These are phyloP conservation scores for Tringa solitaria DNA, from an alignment of 2,113 vertebrate species.

Conservation along the genomic window DNA sequence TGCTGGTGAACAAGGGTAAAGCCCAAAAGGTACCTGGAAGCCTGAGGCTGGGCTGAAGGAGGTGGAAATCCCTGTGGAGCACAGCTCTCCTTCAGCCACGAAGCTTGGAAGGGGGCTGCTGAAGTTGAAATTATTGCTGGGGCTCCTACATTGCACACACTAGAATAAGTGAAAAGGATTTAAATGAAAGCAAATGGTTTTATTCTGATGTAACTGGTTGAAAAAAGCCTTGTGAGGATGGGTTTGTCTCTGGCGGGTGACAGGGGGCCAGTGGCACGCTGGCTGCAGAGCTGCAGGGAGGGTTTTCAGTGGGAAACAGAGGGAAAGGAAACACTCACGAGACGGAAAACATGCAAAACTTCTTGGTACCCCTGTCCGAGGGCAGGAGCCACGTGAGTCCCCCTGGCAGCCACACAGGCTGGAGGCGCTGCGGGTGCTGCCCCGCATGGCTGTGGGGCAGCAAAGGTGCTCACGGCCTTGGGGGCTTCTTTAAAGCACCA, in stretches of 20 bases:
- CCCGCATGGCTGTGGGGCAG: not conserved
- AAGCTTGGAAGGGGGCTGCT: fast-evolving
- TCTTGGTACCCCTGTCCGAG: not conserved
- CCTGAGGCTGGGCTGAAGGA: not conserved
- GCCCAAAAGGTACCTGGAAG: not conserved
- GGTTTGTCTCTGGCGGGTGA: not conserved
- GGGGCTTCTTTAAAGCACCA: not conserved
- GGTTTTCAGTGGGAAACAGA: fast-evolving
- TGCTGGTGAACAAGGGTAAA: not conserved
- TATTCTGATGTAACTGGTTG: not conserved
- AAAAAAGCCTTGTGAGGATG: not conserved
- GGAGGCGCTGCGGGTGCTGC: too few relatives aligned
- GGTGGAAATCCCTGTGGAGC: not conserved
- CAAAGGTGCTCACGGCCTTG: fast-evolving
- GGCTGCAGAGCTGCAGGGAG: not conserved
- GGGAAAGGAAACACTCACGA: not conserved
- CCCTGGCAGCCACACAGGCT: too few relatives aligned
- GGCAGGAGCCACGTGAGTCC: too few relatives aligned
- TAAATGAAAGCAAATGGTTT: not conserved
- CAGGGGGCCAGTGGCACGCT: too few relatives aligned
- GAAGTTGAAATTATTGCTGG: not conserved
- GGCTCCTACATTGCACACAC: fast-evolving
- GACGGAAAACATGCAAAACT: not conserved
- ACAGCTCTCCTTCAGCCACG: fast-evolving
- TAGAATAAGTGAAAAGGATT: not conserved